A percentile compares a stretch with the other conserved stretches of the same genome.
Evolutionary conservation across 1,140 invertebrate genomes (phyloP).

Genomic region (Aphis gossypii): DNA sequence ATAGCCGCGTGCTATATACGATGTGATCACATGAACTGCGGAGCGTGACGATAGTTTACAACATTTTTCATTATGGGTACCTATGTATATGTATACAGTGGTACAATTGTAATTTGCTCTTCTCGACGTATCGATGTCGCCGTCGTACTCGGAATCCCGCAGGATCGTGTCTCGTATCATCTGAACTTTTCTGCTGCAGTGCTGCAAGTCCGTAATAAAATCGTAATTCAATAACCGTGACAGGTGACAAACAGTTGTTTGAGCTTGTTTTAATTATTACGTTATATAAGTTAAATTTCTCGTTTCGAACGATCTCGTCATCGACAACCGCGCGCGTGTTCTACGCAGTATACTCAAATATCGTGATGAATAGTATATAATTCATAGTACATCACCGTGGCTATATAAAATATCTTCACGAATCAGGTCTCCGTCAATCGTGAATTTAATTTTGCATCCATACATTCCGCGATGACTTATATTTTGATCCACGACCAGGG

Average conservation of each 20-base stretch:
- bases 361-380: background rate
- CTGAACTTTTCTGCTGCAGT: background rate
- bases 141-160: background rate
- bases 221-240: constrained; percentile 1
- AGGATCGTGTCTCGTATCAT: background rate
- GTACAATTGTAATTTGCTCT: constrained; percentile 14
- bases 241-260: background rate
- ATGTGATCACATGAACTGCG: constrained; percentile 35
- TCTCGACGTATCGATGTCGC: background rate
- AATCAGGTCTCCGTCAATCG: too few species aligned
- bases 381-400: too few species aligned
- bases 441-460: too few species aligned
- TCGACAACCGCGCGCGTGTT: background rate
- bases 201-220: background rate
- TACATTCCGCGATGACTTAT: too few species aligned
- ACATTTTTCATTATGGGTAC: background rate
- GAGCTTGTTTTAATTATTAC: background rate
- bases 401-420: too few species aligned
- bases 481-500: too few species aligned
- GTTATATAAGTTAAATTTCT: background rate
- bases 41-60: constrained; percentile 37
- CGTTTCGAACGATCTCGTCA: background rate
- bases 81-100: too few species aligned
- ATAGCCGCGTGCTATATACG: background rate
- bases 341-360: background rate